Evolutionary conservation across 2,113 vertebrate genomes (phyloP), one percentile per base, ranked within the genome.

Genomic region (Falco punctatus): DNA sequence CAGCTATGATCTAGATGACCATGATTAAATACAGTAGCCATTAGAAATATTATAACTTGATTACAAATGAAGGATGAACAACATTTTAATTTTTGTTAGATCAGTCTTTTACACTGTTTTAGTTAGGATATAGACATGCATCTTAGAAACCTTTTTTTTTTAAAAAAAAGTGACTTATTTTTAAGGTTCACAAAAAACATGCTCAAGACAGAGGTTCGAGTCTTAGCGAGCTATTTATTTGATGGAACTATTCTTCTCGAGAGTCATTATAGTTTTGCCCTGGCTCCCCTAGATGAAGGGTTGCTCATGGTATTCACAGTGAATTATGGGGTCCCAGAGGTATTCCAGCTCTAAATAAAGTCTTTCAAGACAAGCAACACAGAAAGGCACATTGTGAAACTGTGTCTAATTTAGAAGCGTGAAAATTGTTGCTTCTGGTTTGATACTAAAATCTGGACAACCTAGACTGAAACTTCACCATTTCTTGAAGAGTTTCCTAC

Each of bases 161-260:
- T 38, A 38, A 38, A 38, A 38, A 38, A 38, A 38, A 38, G 38
- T 38, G 38, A 38, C 51, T 86, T 79, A 46, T 59, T 90, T 73
- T 86, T 75, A 69, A 90, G 66, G 28, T 55, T 52, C 58, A 59
- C 44, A 79, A 67, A 81, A 94, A 83, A 1, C 32, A 44, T 65
- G 55, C 32, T 73, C 24, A 67, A 88, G 69, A 55, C 78, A n/a
- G 54, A 83, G 38, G 1, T 83, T 55, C 95, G 86, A 84, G 18
- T 38, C 51, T 94, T 59, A 81, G 79, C 38, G 88, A 95, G 32
- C 62, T 90, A 70, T 78, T 92, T 88, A 94, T 90, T 88, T 88
- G 40, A 57, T 59, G 24, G 67, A 88, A 73, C 40, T 80, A 58
- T 66, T 92, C 44, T 93, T 86, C 88, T 92, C 80, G 85, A 93